Percentiles rank a stretch among this genome's conserved stretches.
phyloP scores from a whole-genome alignment of 2,888 invertebrate species.

The Eustalomyia histrio region DNA sequence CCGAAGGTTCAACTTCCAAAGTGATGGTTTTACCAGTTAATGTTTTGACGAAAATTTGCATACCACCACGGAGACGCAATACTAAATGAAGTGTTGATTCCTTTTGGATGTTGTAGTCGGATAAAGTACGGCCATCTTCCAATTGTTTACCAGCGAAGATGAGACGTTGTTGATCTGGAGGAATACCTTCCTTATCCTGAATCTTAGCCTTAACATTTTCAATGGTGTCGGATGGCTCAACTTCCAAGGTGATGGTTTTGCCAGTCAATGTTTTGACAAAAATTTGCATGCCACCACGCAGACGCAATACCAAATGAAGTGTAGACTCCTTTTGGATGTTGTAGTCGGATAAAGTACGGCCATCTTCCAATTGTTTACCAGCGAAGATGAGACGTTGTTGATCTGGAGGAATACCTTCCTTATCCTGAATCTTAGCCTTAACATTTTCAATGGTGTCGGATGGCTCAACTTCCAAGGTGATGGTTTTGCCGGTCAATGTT shows the following conservation, averaged over 20 bases:
- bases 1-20: conserved; percentile 66
- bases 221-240: conserved; percentile 67
- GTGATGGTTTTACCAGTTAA: conserved; percentile 67
- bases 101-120: conserved; percentile 68
- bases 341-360: conserved; percentile 72
- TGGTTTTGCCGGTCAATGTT: conserved; percentile 67
- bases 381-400: conserved; percentile 76
- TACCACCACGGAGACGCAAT: conserved; percentile 66
- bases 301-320: conserved; percentile 67
- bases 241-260: conserved; percentile 67
- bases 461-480: conserved; percentile 67
- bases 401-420: conserved; percentile 76
- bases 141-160: conserved; percentile 68
- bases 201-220: conserved; percentile 67
- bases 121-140: conserved; percentile 67
- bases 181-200: conserved; percentile 68
- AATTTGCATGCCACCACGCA: conserved; percentile 68
- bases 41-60: conserved; percentile 67
- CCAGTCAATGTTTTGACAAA: conserved; percentile 68
- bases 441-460: conserved; percentile 73
- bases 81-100: conserved; percentile 67
- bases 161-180: conserved; percentile 68
- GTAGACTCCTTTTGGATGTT: conserved; percentile 68
- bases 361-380: conserved; percentile 76
- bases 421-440: conserved; percentile 75